Evolutionary conservation across 2,113 vertebrate species (phyloP).

Genomic region (Poecile atricapillus): DNA sequence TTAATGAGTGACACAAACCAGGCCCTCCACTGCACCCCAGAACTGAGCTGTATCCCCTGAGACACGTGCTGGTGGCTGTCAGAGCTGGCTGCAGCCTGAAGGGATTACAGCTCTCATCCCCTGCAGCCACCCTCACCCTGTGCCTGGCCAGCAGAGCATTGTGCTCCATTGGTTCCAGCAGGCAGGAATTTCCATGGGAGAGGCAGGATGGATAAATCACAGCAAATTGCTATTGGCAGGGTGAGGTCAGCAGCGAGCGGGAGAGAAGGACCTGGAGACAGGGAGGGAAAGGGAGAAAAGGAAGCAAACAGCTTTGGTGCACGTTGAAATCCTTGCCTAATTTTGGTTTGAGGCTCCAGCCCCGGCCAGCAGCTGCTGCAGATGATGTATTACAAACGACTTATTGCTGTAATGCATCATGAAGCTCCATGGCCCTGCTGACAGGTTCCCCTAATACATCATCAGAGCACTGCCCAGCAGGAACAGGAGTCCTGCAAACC

Average conservation of each 20-base stretch:
- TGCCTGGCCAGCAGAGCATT: background rate
- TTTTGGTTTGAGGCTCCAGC: background rate
- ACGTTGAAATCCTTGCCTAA: background rate
- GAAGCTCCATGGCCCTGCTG: slow-evolving; percentile 60
- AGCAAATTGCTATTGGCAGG: slow-evolving; percentile 30
- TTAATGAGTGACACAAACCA: background rate
- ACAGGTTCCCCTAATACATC: slow-evolving; percentile 70
- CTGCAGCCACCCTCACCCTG: background rate
- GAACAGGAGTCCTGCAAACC: slow-evolving; percentile 65
- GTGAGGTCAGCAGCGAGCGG: background rate
- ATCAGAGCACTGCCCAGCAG: slow-evolving; percentile 62
- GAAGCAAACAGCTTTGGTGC: background rate
- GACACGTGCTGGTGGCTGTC: background rate
- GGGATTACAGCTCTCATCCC: background rate
- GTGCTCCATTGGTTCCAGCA: slow-evolving; percentile 18
- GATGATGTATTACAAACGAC: slow-evolving; percentile 68
- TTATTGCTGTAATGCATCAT: slow-evolving; percentile 72
- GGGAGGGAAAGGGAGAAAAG: background rate
- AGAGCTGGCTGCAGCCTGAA: background rate
- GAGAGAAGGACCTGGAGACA: slow-evolving; percentile 9
- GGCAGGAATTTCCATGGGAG: slow-evolving; percentile 40
- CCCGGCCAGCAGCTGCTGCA: slow-evolving; percentile 53
- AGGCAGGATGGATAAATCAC: slow-evolving; percentile 29
- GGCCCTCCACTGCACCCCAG: background rate
- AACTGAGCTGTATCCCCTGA: background rate